Conservation (phyloP, 2,797 vertebrate species). For the Poeciliopsis gracilis region DNA sequence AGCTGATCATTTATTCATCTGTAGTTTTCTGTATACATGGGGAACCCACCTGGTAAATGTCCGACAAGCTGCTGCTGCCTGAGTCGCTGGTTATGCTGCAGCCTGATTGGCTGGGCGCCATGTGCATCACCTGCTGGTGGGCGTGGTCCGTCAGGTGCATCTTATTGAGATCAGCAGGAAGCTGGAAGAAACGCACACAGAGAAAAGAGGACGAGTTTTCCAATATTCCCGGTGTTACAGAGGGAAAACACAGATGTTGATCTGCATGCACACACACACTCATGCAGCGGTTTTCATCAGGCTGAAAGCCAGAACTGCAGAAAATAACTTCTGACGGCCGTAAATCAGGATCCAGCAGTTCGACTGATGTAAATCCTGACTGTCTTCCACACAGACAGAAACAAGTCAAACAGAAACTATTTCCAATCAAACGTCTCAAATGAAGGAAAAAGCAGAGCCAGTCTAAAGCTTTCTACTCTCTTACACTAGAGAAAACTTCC, state of each 20-base stretch:
- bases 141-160: conserved; percentile 95
- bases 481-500: background rate
- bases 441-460: background rate
- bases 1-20: conserved; percentile 3
- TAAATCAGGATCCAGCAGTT: conserved; percentile 27
- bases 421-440: background rate
- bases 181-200: conserved; percentile 74
- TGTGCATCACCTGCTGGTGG: conserved; percentile 90
- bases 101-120: conserved; percentile 95
- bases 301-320: conserved; percentile 46
- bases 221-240: conserved; percentile 2
- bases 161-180: conserved; percentile 96
- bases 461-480: background rate
- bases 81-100: conserved; percentile 98
- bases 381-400: conserved; percentile 37
- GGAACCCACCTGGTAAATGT: conserved; percentile 92
- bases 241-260: conserved; percentile 7
- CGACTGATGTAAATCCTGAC: conserved; percentile 57
- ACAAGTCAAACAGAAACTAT: background rate
- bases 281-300: conserved; percentile 25
- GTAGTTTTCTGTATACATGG: background rate
- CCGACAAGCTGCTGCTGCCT: conserved; percentile 96
- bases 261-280: background rate
- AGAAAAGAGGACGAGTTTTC: conserved; percentile 10
- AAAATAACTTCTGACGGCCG: conserved; percentile 24